phyloP scores from a whole-genome alignment of 2,797 vertebrate genomes.

The Triplophysa bombifrons region DNA sequence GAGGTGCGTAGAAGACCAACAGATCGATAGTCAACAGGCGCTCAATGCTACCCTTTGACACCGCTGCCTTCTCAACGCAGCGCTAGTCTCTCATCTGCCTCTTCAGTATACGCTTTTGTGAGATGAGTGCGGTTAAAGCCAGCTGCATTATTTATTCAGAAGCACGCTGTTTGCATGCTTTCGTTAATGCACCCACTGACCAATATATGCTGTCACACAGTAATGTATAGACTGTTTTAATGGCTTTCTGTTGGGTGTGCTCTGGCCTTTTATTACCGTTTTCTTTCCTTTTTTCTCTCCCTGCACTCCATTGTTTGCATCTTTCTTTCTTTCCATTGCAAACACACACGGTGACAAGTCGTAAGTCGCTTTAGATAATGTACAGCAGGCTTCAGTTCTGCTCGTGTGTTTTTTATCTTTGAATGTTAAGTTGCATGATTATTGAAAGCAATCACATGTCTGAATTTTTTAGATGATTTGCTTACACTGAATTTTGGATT shows the following conservation, averaged over 20 bases:
- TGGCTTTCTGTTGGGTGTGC: conserved; percentile 6
- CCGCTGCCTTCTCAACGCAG: conserved; percentile 24
- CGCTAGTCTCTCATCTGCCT: conserved; percentile 19
- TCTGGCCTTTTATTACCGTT: background rate
- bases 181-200: conserved; percentile 29
- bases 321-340: background rate
- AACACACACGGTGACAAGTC: background rate
- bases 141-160: conserved; percentile 37
- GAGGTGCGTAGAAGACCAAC: conserved; percentile 34
- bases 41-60: conserved; percentile 43
- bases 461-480: too few relatives aligned
- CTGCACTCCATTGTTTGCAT: conserved; percentile 14
- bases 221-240: conserved; percentile 18
- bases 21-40: conserved; percentile 39
- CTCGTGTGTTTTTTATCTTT: too few relatives aligned
- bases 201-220: background rate
- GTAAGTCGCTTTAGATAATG: too few relatives aligned
- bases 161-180: conserved; percentile 26
- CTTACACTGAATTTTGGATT: too few relatives aligned
- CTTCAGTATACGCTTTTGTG: conserved; percentile 28
- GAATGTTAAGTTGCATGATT: too few relatives aligned
- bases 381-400: too few relatives aligned
- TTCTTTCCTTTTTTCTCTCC: background rate
- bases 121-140: conserved; percentile 13
- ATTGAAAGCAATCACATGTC: too few relatives aligned